phyloP scores from a whole-genome alignment of 2,797 vertebrate species.

The Halcyon leucocephala region DNA sequence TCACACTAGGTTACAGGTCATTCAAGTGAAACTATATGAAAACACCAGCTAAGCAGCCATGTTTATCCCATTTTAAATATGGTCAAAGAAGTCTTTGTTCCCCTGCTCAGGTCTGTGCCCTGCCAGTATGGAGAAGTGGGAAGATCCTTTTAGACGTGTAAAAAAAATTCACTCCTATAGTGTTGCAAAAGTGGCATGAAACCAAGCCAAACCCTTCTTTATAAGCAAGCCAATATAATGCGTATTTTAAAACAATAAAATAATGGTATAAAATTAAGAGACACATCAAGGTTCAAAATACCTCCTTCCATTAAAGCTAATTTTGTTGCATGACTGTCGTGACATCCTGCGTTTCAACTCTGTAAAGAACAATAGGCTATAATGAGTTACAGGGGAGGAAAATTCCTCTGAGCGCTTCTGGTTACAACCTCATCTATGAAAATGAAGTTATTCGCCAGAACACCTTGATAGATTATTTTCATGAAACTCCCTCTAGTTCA shows the following conservation, averaged over 20 bases:
- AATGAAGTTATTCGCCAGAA: constrained; percentile 37
- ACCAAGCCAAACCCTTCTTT: constrained; percentile 32
- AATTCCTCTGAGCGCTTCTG: background rate
- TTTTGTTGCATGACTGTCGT: background rate
- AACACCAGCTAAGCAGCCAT: constrained; percentile 13
- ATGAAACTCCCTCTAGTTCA: constrained; percentile 12
- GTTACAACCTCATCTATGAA: constrained; percentile 29
- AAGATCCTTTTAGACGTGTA: constrained; percentile 16
- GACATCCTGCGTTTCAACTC: background rate
- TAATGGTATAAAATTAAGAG: constrained; percentile 13
- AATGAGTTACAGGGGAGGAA: background rate
- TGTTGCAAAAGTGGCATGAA: constrained; percentile 57
- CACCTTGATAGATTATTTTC: constrained; percentile 1
- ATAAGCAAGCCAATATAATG: background rate
- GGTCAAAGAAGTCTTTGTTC: constrained; percentile 47
- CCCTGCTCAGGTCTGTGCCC: background rate
- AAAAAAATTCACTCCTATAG: constrained; percentile 29
- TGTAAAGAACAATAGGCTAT: background rate
- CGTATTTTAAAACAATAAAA: background rate
- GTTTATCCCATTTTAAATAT: constrained; percentile 43
- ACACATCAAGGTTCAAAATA: background rate
- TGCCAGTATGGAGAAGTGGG: constrained; percentile 30
- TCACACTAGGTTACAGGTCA: constrained; percentile 12
- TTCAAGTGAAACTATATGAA: constrained; percentile 37
- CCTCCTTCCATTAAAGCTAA: constrained; percentile 4